A percentile compares a stretch with the other conserved stretches of the same genome.
These are phyloP conservation scores for Sebastes elongatus DNA, from an alignment of 2,797 vertebrate genomes.

Conservation along the genomic window DNA sequence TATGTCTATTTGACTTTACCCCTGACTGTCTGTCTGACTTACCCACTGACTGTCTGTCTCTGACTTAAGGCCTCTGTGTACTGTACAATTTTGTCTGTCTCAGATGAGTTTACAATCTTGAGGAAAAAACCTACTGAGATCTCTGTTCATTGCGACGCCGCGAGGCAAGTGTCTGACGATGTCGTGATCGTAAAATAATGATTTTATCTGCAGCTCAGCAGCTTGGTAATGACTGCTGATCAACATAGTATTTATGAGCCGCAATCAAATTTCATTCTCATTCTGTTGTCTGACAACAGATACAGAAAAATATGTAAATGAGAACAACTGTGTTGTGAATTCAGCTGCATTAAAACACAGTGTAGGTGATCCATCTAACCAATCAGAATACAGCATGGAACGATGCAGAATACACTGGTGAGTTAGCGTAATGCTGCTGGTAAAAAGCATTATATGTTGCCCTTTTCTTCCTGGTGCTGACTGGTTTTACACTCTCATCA, in stretches of 20 bases:
- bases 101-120: background rate
- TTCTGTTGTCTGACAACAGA: background rate
- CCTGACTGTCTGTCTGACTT: conserved; percentile 49
- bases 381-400: too few species aligned
- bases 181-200: background rate
- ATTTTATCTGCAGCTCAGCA: background rate
- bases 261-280: background rate
- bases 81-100: background rate
- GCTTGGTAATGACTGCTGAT: background rate
- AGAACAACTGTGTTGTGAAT: background rate
- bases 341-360: background rate
- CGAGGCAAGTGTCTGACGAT: background rate
- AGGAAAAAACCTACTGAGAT: background rate
- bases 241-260: background rate
- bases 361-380: too few species aligned
- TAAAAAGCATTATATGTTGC: too few species aligned
- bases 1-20: conserved; percentile 17
- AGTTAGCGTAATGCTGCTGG: too few species aligned
- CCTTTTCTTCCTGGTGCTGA: too few species aligned
- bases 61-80: background rate
- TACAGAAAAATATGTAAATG: background rate
- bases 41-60: conserved; percentile 26
- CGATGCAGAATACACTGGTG: too few species aligned
- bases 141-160: background rate
- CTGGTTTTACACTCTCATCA: too few species aligned